Percentiles rank a stretch among this genome's conserved stretches.
These are phyloP conservation scores for Drosophila flavopinicola DNA, from an alignment of 2,888 invertebrate genomes.

Conservation along the genomic window DNA sequence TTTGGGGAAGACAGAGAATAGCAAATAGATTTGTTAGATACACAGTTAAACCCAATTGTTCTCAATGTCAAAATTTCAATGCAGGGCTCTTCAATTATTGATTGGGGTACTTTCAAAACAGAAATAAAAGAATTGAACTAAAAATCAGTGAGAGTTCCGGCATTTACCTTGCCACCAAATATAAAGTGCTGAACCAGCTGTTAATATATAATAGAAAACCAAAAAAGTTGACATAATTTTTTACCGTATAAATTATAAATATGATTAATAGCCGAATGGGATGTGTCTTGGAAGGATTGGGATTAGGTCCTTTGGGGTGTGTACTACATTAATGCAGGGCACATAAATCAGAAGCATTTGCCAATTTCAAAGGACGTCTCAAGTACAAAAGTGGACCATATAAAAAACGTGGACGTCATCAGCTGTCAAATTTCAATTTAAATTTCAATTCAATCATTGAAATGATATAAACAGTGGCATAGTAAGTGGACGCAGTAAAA, in stretches of 20 bases:
- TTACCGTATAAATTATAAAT: slow-evolving; percentile 23
- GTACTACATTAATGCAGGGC: neutral
- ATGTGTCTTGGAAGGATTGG: neutral
- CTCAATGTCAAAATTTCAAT: too few species aligned
- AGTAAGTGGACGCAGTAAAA: slow-evolving; percentile 58
- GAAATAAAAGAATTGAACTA: slow-evolving; percentile 7
- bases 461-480: slow-evolving; percentile 58
- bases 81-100: neutral
- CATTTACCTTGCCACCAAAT: slow-evolving; percentile 82
- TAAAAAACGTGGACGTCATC: slow-evolving; percentile 49
- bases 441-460: slow-evolving; percentile 65
- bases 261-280: slow-evolving; percentile 5
- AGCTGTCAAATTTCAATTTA: slow-evolving; percentile 61
- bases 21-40: slow-evolving; percentile 31
- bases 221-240: slow-evolving; percentile 36
- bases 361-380: slow-evolving; percentile 18
- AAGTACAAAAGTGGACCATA: slow-evolving; percentile 30
- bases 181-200: slow-evolving; percentile 76
- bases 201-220: slow-evolving; percentile 51
- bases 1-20: slow-evolving; percentile 19
- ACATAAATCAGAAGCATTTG: slow-evolving; percentile 11
- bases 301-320: neutral
- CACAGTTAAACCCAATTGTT: slow-evolving; percentile 6
- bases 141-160: slow-evolving; percentile 26
- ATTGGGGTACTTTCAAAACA: slow-evolving; percentile 10